Evolutionary conservation across 2,888 invertebrate species (phyloP).

Genomic region (Diadromus collaris): DNA sequence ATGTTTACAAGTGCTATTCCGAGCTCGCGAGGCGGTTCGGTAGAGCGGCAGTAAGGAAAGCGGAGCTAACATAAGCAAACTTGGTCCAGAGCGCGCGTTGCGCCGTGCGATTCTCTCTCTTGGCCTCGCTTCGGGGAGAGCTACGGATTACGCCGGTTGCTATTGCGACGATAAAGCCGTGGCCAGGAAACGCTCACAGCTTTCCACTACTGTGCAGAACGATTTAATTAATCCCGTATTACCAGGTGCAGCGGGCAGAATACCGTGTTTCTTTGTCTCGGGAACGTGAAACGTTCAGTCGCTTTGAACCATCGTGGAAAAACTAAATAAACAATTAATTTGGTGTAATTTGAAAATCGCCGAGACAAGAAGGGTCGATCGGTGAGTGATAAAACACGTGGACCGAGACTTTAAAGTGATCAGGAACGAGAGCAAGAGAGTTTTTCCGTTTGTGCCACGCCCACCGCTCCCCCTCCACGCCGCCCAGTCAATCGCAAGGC

Average conservation of each 20-base stretch:
- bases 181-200: conserved; percentile 45
- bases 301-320: not conserved
- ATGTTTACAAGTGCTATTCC: conserved; percentile 77
- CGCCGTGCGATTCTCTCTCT: conserved; percentile 23
- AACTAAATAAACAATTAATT: conserved; percentile 23
- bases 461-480: conserved; percentile 40
- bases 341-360: conserved; percentile 12
- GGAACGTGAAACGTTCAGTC: not conserved
- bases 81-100: conserved; percentile 37
- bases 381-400: conserved; percentile 1
- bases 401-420: not conserved
- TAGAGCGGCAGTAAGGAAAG: conserved; percentile 57
- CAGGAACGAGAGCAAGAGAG: not conserved
- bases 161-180: conserved; percentile 50
- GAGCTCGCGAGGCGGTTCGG: conserved; percentile 60
- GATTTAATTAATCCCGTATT: conserved; percentile 52
- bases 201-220: conserved; percentile 21
- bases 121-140: conserved; percentile 20
- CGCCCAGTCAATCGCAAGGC: conserved; percentile 23
- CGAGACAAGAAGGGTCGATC: not conserved
- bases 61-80: conserved; percentile 57
- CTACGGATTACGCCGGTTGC: conserved; percentile 47
- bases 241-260: conserved; percentile 36
- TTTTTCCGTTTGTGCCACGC: conserved; percentile 29
- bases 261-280: conserved; percentile 31